Percentiles rank a stretch among this genome's conserved stretches.
Conservation (phyloP, 2,888 invertebrate species). For the Liodrosophila aerea region DNA sequence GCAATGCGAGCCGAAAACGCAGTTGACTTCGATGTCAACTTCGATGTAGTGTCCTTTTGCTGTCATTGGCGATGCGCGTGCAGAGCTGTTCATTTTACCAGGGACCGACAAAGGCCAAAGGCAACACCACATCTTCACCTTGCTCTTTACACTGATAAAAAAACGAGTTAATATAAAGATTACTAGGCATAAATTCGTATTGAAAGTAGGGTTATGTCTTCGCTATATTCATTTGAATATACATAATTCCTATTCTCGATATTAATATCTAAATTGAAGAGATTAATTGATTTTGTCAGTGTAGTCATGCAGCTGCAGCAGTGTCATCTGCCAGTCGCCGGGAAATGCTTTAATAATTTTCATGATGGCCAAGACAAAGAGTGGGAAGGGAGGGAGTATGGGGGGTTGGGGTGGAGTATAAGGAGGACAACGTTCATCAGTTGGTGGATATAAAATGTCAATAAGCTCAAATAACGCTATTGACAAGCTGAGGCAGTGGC, state of each 20-base stretch:
- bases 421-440: not conserved
- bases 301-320: not conserved
- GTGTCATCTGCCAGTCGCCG: conserved; percentile 26
- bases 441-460: conserved; percentile 73
- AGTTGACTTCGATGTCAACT: conserved; percentile 32
- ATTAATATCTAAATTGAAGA: too few species aligned
- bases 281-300: too few species aligned
- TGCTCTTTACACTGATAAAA: not conserved
- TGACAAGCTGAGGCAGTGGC: conserved; percentile 65
- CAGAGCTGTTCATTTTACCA: conserved; percentile 63
- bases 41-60: conserved; percentile 26
- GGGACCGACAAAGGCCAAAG: conserved; percentile 57
- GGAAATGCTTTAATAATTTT: conserved; percentile 55
- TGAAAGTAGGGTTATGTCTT: too few species aligned
- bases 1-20: conserved; percentile 31
- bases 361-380: conserved; percentile 19
- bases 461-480: conserved; percentile 76
- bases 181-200: too few species aligned
- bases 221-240: too few species aligned
- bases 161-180: too few species aligned
- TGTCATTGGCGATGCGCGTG: conserved; percentile 41
- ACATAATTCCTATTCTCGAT: too few species aligned
- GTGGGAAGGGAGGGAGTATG: not conserved
- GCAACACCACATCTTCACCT: conserved; percentile 39
- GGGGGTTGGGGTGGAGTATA: conserved; percentile 4